Conservation (phyloP, 2,888 invertebrate species). For the Tridacna crocea region DNA sequence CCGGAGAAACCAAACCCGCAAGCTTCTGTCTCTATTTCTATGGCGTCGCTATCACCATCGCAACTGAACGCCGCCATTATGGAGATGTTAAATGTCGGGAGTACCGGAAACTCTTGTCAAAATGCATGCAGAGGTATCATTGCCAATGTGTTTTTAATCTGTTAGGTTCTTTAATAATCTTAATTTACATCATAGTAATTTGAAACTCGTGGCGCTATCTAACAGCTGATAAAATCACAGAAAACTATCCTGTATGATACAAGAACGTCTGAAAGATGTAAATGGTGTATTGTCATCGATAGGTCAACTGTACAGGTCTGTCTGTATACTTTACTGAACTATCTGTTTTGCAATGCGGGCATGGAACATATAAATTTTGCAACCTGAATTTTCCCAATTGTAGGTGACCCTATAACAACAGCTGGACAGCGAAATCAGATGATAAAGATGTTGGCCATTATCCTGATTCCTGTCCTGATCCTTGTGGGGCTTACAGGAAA, state of each 20-base stretch:
- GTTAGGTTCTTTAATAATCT: too few species aligned
- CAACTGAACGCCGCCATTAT: slow-evolving; percentile 74
- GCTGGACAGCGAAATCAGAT: slow-evolving; percentile 76
- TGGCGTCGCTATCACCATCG: slow-evolving; percentile 72
- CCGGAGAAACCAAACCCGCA: slow-evolving; percentile 31
- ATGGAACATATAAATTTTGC: too few species aligned
- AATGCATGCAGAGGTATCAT: slow-evolving; percentile 70
- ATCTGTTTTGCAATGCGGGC: too few species aligned
- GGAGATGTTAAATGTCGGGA: slow-evolving; percentile 72
- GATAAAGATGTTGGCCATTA: slow-evolving; percentile 74
- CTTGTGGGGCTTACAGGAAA: slow-evolving; percentile 74
- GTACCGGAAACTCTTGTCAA: slow-evolving; percentile 65
- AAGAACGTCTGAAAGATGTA: too few species aligned
- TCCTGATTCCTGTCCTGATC: slow-evolving; percentile 73
- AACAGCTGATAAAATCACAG: too few species aligned
- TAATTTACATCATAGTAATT: too few species aligned
- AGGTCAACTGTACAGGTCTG: too few species aligned
- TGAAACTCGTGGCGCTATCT: too few species aligned
- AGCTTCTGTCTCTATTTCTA: slow-evolving; percentile 59
- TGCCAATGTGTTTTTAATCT: too few species aligned
- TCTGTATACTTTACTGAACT: too few species aligned
- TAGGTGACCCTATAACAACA: slow-evolving; percentile 77
- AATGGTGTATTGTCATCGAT: too few species aligned
- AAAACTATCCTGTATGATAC: too few species aligned
- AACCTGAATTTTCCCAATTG: not conserved